A percentile compares a stretch with the other conserved stretches of the same genome.
Conservation (phyloP, 2,888 invertebrate genomes). For the Rotaria socialis region DNA sequence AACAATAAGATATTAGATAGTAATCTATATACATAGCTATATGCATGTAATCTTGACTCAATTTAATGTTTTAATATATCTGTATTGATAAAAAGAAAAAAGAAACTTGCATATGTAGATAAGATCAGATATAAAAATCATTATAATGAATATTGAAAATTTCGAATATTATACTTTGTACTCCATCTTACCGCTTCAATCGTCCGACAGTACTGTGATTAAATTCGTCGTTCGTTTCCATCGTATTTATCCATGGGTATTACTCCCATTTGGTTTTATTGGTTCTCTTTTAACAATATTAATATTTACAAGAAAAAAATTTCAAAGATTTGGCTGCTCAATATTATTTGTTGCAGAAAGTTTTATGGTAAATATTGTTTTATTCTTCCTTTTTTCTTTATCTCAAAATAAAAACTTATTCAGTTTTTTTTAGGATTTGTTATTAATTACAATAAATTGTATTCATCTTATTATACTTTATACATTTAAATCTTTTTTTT, state of each 20-base stretch:
- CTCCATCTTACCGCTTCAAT: background rate
- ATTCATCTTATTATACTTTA: background rate
- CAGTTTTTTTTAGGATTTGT: background rate
- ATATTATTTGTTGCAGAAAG: constrained; percentile 30
- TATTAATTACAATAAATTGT: constrained; percentile 27
- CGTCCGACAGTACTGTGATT: background rate
- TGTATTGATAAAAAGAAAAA: background rate
- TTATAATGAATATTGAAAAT: constrained; percentile 28
- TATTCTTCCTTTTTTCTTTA: background rate
- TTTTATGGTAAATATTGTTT: background rate
- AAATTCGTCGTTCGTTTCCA: background rate
- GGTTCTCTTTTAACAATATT: constrained; percentile 26
- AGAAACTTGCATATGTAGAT: background rate
- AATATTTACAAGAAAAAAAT: constrained; percentile 27
- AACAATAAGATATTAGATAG: background rate
- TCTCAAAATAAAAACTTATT: background rate
- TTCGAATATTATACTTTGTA: constrained; percentile 7
- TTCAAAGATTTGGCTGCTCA: constrained; percentile 27
- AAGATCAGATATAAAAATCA: background rate
- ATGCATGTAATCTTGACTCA: background rate
- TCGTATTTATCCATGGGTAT: constrained; percentile 23
- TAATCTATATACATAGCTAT: background rate
- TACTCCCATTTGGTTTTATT: constrained; percentile 32
- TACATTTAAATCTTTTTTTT: background rate
- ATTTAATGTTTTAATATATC: background rate